Percentiles rank a stretch among this genome's conserved stretches.
Conservation (phyloP, 2,797 vertebrate species). For the Parauchenoglanis ngamensis region DNA sequence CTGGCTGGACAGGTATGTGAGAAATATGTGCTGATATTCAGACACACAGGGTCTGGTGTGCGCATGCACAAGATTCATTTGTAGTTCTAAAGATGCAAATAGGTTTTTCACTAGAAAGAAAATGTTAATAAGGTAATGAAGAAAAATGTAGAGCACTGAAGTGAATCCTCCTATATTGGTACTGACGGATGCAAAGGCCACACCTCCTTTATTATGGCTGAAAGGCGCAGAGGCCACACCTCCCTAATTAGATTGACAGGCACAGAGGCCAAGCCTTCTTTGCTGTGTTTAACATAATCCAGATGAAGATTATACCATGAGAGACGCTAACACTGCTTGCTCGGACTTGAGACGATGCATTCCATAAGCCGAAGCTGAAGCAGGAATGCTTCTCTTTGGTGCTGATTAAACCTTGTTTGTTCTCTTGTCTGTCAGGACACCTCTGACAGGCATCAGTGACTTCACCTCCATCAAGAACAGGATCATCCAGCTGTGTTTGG, state of each 20-base stretch:
- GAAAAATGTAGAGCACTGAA: not conserved
- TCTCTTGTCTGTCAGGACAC: constrained; percentile 73
- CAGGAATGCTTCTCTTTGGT: not conserved
- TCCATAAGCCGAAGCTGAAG: constrained; percentile 41
- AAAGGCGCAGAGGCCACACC: not conserved
- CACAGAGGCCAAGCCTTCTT: not conserved
- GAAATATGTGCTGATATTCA: not conserved
- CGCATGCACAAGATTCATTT: not conserved
- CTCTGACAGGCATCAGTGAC: constrained; percentile 84
- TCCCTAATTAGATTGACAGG: not conserved
- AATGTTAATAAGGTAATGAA: not conserved
- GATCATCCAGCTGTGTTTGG: constrained; percentile 95
- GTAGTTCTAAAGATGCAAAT: too few species aligned
- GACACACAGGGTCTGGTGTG: not conserved
- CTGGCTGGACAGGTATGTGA: constrained; percentile 87
- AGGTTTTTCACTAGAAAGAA: not conserved
- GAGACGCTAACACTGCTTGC: not conserved
- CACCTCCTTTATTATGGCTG: not conserved
- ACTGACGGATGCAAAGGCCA: not conserved
- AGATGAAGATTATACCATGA: constrained; percentile 16
- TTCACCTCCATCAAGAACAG: constrained; percentile 88
- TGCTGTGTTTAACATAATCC: not conserved
- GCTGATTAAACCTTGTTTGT: constrained; percentile 4
- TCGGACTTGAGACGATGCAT: constrained; percentile 62
- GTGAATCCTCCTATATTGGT: not conserved